Evolutionary conservation across 2,797 vertebrate species (phyloP), one percentile per base, ranked within the genome.

Genomic region (Vespertilio murinus): DNA sequence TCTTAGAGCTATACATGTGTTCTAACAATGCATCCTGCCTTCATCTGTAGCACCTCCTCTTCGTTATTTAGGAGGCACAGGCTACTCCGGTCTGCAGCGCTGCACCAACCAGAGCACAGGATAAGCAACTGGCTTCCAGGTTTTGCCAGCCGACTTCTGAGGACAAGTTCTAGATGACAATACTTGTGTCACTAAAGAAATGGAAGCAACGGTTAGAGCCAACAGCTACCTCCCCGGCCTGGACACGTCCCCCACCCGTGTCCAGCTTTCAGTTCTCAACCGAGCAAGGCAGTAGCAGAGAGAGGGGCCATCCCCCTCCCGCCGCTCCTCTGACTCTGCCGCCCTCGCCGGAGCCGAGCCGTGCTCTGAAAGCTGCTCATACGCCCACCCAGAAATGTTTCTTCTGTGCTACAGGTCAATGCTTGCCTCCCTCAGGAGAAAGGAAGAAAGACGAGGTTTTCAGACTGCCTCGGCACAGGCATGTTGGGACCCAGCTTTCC

Each of bases 391-490:
- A 82, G 54, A 67, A 2, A 17, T 7, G 17, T 45, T 75, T 89
- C 85, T 73, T 79, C 92, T 28, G 47, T n/a, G 47, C 38, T 65
- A 47, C 70, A 59, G 79, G 47, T 65, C 79, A 88, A 86, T 77
- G 88, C 47, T 75, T 92, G 47, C 71, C 81, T 92, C 59, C 38
- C 30, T 23, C 42, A 52, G 33, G 49, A 83, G 42, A 92, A 94
- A 94, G 64, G 23, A 82, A 49, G 13, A 94, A 61, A 94, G 64
- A 73, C 22, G 49, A 80, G 70, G 71, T 90, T 90, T 74, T 74
- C 94, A 82, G 80, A 67, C 8, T 12, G 82, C 67, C 78, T 61
- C 81, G 67, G 69, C 45, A 81, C 35, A 83, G 79, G 52, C 83
- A 49, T 59, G 79, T 40, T 91, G 35, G 89, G 69, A 86, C 70